Conservation (phyloP, 2,113 vertebrate species). For the Silurus meridionalis region DNA sequence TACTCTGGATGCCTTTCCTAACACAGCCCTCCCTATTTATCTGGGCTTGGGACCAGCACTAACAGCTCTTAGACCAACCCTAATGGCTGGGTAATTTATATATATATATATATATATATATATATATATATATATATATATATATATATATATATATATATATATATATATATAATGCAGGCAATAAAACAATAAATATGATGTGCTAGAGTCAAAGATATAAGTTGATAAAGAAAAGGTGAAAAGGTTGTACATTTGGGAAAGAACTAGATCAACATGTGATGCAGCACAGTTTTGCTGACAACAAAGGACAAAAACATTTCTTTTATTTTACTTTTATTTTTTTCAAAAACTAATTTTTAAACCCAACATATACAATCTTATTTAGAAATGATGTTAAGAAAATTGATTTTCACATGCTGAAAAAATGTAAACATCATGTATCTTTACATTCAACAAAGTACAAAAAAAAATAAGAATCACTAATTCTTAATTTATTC, state of each 20-base stretch:
- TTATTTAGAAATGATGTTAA: background rate
- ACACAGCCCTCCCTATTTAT: too few relatives aligned
- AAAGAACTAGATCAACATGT: background rate
- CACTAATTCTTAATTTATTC: background rate
- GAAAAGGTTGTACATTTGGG: background rate
- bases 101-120: too few relatives aligned
- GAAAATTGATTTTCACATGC: background rate
- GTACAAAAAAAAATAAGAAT: background rate
- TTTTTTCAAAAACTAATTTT: background rate
- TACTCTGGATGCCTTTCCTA: too few relatives aligned
- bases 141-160: too few relatives aligned
- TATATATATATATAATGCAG: background rate
- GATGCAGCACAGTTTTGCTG: background rate
- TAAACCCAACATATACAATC: background rate
- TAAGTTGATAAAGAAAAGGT: background rate
- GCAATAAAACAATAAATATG: background rate
- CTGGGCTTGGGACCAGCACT: too few relatives aligned
- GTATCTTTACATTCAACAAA: slow-evolving; percentile 5
- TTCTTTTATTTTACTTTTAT: background rate
- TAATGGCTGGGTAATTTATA: too few relatives aligned
- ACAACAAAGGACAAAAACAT: background rate
- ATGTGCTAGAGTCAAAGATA: background rate
- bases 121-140: too few relatives aligned
- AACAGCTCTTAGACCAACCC: too few relatives aligned
- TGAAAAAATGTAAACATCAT: background rate